phyloP scores from a whole-genome alignment of 2,113 vertebrate species.

The Prunella fulvescens region DNA sequence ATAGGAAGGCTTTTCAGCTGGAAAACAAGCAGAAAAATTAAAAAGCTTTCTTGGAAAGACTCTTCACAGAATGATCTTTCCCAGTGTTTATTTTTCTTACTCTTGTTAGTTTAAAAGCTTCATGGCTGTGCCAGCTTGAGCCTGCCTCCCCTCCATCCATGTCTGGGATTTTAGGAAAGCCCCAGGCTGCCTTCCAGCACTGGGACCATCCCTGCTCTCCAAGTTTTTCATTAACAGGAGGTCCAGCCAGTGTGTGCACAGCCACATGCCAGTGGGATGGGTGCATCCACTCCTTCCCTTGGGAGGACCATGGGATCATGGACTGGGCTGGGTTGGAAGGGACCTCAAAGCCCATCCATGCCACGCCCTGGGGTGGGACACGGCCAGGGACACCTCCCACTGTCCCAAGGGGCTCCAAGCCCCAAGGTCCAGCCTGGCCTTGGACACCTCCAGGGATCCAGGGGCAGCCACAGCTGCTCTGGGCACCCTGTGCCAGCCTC shows the following conservation, averaged over 20 bases:
- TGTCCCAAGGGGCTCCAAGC: fast-evolving
- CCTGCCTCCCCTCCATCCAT: neutral
- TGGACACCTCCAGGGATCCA: neutral
- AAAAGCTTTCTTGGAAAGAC: neutral
- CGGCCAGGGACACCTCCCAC: neutral
- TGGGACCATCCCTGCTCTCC: neutral
- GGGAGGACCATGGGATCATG: neutral
- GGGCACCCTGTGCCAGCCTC: neutral
- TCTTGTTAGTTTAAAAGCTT: neutral
- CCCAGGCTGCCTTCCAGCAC: neutral
- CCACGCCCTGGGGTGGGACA: neutral
- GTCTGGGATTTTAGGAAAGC: neutral
- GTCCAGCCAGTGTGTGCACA: neutral
- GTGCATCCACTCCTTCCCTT: fast-evolving
- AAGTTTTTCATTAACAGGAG: neutral
- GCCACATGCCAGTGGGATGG: neutral
- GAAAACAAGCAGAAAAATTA: slow-evolving; percentile 11
- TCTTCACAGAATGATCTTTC: neutral
- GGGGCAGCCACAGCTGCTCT: neutral
- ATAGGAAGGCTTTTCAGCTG: slow-evolving; percentile 2
- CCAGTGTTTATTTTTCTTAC: neutral
- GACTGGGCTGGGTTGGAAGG: neutral
- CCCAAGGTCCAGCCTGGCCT: fast-evolving
- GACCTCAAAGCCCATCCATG: neutral
- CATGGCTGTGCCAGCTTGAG: neutral